A percentile compares a stretch with the other conserved stretches of the same genome.
Evolutionary conservation across 1,140 invertebrate genomes (phyloP).

Genomic region (Drosophila sulfurigaster): DNA sequence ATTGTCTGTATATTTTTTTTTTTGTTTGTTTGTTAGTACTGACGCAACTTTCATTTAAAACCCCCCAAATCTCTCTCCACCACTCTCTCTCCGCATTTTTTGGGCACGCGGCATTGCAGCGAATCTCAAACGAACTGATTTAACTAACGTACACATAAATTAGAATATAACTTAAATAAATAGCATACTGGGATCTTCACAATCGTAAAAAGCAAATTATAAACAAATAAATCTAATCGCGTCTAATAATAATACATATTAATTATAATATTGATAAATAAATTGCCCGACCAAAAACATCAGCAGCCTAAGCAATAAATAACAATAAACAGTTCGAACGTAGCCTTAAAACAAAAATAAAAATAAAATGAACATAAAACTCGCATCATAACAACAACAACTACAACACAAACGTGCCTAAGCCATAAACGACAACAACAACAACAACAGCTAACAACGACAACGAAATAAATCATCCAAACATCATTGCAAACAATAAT

Average conservation of each 20-base stretch:
- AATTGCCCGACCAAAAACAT: constrained; percentile 14
- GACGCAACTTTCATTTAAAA: constrained; percentile 54
- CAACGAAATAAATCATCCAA: not conserved
- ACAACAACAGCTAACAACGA: not conserved
- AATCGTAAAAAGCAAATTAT: not conserved
- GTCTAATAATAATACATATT: not conserved
- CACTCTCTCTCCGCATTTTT: constrained; percentile 34
- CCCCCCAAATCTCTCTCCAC: constrained; percentile 15
- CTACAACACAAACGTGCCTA: constrained; percentile 61
- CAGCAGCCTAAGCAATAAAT: constrained; percentile 2
- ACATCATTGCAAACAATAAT: not conserved
- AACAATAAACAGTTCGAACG: constrained; percentile 33
- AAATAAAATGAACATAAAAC: constrained; percentile 43
- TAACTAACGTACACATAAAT: constrained; percentile 49
- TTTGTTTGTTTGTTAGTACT: constrained; percentile 31
- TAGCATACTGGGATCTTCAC: not conserved
- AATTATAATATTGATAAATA: constrained; percentile 2
- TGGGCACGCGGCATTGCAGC: constrained; percentile 65
- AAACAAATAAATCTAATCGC: not conserved
- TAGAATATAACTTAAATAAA: constrained; percentile 45
- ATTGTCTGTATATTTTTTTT: not conserved
- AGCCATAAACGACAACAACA: constrained; percentile 39
- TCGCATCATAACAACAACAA: constrained; percentile 46
- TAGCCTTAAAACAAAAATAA: constrained; percentile 34
- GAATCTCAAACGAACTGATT: constrained; percentile 58